Percentiles rank a stretch among this genome's conserved stretches.
Evolutionary conservation across 1,140 invertebrate genomes (phyloP).

Genomic region (Phenacoccus solenopsis): DNA sequence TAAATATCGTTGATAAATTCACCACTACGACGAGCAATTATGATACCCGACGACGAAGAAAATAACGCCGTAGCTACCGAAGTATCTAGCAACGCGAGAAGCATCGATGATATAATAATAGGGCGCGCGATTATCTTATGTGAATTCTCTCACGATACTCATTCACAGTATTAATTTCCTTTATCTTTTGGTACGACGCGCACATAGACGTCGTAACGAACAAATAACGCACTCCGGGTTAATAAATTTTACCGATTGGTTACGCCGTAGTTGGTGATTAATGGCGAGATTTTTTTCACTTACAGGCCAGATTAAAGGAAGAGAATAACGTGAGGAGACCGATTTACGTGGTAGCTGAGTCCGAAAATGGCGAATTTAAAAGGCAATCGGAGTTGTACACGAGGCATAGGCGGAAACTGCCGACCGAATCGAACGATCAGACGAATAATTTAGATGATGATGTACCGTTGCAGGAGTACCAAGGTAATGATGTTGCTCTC

Average conservation of each 20-base stretch:
- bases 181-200: too few species aligned
- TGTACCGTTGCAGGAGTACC: neutral
- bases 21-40: too few species aligned
- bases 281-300: neutral
- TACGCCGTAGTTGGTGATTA: neutral
- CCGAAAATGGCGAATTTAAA: neutral
- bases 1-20: too few species aligned
- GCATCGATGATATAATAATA: neutral
- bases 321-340: neutral
- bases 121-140: conserved; percentile 1
- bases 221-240: neutral
- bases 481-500: neutral
- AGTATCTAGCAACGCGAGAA: neutral
- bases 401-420: neutral
- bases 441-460: neutral
- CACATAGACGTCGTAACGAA: too few species aligned
- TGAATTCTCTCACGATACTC: neutral
- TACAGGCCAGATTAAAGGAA: neutral
- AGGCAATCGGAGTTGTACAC: neutral
- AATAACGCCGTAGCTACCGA: neutral
- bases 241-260: neutral
- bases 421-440: neutral
- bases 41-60: neutral
- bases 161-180: conserved; percentile 3
- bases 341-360: neutral